phyloP scores from a whole-genome alignment of 2,888 invertebrate species.

The Luperina nickerlii region DNA sequence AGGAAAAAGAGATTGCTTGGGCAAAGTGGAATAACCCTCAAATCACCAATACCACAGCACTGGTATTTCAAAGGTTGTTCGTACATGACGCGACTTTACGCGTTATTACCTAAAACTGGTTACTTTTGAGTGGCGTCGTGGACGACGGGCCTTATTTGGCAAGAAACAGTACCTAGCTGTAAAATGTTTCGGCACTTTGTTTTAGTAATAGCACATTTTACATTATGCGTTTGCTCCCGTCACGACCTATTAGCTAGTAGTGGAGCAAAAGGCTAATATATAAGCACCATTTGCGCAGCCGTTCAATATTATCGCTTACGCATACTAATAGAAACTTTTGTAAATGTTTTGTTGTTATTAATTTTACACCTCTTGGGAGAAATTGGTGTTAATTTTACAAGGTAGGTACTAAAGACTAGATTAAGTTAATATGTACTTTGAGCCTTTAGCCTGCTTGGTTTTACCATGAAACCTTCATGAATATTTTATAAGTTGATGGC shows the following conservation, averaged over 20 bases:
- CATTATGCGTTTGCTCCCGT: conserved; percentile 57
- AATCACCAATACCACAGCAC: neutral
- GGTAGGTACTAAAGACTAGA: neutral
- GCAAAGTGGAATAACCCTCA: neutral
- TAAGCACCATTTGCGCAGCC: conserved; percentile 50
- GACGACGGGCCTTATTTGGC: conserved; percentile 28
- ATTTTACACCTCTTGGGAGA: conserved; percentile 8
- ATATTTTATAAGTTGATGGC: neutral
- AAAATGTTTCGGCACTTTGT: conserved; percentile 48
- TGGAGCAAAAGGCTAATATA: conserved; percentile 36
- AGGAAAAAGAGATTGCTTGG: too few species aligned
- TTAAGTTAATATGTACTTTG: neutral
- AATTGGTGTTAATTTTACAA: conserved; percentile 3
- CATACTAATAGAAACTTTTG: conserved; percentile 40
- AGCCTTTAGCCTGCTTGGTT: neutral
- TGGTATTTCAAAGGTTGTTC: neutral
- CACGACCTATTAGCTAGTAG: conserved; percentile 36
- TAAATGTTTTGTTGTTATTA: conserved; percentile 24
- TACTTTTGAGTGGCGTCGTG: neutral
- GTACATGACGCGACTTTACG: neutral
- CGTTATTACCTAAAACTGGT: neutral
- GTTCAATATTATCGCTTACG: conserved; percentile 42
- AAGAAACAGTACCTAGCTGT: conserved; percentile 38
- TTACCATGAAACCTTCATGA: neutral
- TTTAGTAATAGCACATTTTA: conserved; percentile 50